These are phyloP conservation scores for Parotocinclus haroldoi DNA, from an alignment of 2,797 vertebrate genomes.

Conservation along the genomic window DNA sequence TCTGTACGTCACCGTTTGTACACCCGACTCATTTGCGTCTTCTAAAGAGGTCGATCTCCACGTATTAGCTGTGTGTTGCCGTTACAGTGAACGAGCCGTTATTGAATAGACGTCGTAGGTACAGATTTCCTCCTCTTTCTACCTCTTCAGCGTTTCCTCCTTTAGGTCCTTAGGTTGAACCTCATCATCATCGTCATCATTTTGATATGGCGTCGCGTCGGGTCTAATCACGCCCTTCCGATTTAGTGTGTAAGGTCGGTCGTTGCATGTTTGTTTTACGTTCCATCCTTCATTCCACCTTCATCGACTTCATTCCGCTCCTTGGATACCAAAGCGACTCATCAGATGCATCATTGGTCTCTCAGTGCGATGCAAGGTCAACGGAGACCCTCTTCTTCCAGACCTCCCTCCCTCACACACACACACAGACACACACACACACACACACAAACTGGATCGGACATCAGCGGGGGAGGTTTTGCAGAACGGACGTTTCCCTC, in stretches of 20 bases:
- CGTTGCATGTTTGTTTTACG: slow-evolving; percentile 1
- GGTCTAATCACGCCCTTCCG: no score
- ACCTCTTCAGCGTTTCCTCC: slow-evolving; percentile 34
- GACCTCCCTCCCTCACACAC: not conserved
- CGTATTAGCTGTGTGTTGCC: slow-evolving; percentile 29
- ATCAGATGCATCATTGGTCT: slow-evolving; percentile 44
- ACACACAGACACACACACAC: not conserved
- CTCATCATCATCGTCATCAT: slow-evolving; percentile 15
- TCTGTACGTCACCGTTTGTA: slow-evolving; percentile 30
- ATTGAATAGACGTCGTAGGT: slow-evolving; percentile 7
- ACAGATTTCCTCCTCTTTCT: slow-evolving; percentile 18
- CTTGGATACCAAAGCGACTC: slow-evolving; percentile 78
- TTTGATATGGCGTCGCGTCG: not conserved
- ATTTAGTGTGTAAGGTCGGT: no score
- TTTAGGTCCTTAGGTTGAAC: not conserved
- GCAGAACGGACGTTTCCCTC: slow-evolving; percentile 18
- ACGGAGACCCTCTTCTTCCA: slow-evolving; percentile 36
- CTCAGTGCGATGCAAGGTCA: slow-evolving; percentile 43
- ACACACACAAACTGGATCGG: slow-evolving; percentile 3
- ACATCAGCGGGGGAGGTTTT: slow-evolving; percentile 13
- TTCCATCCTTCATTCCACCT: slow-evolving; percentile 18
- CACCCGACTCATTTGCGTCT: not conserved
- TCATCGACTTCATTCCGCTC: slow-evolving; percentile 48
- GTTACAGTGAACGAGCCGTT: slow-evolving; percentile 41
- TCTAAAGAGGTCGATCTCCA: slow-evolving; percentile 14